phyloP scores from a whole-genome alignment of 2,797 vertebrate species.

The Periparus ater region DNA sequence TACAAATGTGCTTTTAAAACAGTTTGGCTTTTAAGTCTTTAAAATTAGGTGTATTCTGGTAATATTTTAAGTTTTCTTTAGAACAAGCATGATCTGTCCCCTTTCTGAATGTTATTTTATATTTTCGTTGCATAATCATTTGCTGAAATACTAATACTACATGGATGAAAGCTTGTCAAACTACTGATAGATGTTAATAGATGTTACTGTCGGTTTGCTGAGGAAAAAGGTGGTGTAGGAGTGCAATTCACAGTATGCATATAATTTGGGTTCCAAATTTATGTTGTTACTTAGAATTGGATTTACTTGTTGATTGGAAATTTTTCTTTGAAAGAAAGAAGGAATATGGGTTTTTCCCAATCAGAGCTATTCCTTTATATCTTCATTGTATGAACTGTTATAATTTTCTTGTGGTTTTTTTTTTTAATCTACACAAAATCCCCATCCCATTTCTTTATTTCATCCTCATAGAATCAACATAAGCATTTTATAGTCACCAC shows the following conservation, averaged over 20 bases:
- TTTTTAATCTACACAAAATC: not conserved
- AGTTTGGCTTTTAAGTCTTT: not conserved
- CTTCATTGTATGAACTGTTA: not conserved
- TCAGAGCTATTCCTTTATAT: not conserved
- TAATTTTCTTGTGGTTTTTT: not conserved
- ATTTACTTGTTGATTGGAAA: not conserved
- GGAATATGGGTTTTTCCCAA: rapidly evolving
- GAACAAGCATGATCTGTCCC: not conserved
- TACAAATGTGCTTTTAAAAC: not conserved
- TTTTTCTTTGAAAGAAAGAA: not conserved
- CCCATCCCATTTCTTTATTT: not conserved
- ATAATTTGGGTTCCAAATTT: not conserved
- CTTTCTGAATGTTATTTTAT: not conserved
- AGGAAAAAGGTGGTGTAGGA: not conserved
- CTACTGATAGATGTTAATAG: not conserved
- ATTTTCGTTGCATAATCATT: not conserved
- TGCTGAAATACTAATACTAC: not conserved
- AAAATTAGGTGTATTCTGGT: not conserved
- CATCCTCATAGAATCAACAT: not conserved
- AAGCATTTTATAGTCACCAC: not conserved
- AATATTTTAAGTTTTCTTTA: not conserved
- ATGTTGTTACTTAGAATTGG: not conserved
- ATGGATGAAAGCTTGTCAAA: not conserved
- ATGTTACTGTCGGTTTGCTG: not conserved
- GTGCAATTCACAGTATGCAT: not conserved